Evolutionary conservation across 2,113 vertebrate genomes (phyloP).

Genomic region (Equus przewalskii): DNA sequence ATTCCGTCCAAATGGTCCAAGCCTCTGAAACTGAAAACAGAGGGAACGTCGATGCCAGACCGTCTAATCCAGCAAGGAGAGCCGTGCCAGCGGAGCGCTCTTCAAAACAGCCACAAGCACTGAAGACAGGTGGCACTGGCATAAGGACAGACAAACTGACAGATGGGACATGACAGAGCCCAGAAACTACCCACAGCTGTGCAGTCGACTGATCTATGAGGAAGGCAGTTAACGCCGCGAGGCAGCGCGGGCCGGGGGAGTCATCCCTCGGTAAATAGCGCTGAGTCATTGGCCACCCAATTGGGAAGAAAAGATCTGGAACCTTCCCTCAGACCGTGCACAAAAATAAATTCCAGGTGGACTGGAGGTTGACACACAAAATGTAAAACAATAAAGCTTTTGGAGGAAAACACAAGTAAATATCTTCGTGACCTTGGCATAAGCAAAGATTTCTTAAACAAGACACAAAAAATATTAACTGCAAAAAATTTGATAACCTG

Average conservation of each 20-base stretch:
- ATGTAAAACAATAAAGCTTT: not conserved
- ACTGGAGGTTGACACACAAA: not conserved
- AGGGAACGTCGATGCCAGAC: not conserved
- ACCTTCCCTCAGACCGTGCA: not conserved
- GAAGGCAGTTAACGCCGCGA: too few relatives aligned
- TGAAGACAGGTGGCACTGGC: accelerated
- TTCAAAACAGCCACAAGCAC: accelerated
- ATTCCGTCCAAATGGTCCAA: not conserved
- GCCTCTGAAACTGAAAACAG: not conserved
- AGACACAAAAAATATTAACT: too few relatives aligned
- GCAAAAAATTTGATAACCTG: not conserved
- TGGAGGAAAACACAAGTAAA: not conserved
- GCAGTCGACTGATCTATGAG: not conserved
- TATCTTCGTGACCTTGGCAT: not conserved
- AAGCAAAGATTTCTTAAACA: not conserved
- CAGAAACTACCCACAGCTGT: too few relatives aligned
- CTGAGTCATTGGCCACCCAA: not conserved
- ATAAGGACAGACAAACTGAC: not conserved
- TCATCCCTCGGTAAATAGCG: not conserved
- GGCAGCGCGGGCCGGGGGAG: accelerated
- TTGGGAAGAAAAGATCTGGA: not conserved
- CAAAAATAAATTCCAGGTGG: too few relatives aligned
- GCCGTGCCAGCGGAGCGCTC: accelerated
- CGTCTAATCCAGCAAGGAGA: not conserved
- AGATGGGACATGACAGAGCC: accelerated